Evolutionary conservation across 2,888 invertebrate genomes (phyloP).

Genomic region (Anthophora plumipes): DNA sequence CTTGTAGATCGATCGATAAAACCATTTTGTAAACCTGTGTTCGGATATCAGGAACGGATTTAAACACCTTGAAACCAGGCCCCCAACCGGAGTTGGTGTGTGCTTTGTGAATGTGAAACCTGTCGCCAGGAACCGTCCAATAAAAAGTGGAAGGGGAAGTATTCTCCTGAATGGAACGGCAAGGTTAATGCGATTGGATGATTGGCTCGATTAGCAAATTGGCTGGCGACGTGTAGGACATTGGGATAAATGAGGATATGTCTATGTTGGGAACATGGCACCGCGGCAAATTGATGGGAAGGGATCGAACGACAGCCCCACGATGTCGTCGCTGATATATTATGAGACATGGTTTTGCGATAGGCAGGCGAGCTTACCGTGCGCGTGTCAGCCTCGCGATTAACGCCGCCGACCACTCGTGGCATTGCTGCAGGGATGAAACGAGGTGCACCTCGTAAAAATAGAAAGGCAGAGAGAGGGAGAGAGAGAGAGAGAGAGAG

Average conservation of each 20-base stretch:
- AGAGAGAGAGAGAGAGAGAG: too few relatives aligned
- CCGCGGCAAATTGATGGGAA: constrained; percentile 77
- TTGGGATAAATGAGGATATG: constrained; percentile 84
- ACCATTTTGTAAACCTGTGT: neutral
- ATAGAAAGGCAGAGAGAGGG: neutral
- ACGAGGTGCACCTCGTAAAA: neutral
- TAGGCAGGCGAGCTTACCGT: constrained; percentile 26
- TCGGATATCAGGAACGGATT: neutral
- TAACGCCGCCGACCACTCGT: constrained; percentile 27
- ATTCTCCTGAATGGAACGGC: constrained; percentile 77
- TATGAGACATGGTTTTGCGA: constrained; percentile 67
- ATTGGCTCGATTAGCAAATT: constrained; percentile 84
- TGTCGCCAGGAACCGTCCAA: constrained; percentile 78
- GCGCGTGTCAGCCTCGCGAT: constrained; percentile 44
- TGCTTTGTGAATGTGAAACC: constrained; percentile 48
- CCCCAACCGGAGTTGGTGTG: too few relatives aligned
- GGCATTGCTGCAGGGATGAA: neutral
- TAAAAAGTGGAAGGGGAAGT: constrained; percentile 74
- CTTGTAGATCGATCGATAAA: constrained; percentile 15
- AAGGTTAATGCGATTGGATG: constrained; percentile 84
- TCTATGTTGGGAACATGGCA: constrained; percentile 78
- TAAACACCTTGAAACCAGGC: constrained; percentile 40
- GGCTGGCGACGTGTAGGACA: constrained; percentile 79
- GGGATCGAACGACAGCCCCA: constrained; percentile 68
- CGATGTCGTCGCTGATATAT: constrained; percentile 66